Evolutionary conservation across 2,797 vertebrate species (phyloP).

Genomic region (Ambastaia sidthimunki): DNA sequence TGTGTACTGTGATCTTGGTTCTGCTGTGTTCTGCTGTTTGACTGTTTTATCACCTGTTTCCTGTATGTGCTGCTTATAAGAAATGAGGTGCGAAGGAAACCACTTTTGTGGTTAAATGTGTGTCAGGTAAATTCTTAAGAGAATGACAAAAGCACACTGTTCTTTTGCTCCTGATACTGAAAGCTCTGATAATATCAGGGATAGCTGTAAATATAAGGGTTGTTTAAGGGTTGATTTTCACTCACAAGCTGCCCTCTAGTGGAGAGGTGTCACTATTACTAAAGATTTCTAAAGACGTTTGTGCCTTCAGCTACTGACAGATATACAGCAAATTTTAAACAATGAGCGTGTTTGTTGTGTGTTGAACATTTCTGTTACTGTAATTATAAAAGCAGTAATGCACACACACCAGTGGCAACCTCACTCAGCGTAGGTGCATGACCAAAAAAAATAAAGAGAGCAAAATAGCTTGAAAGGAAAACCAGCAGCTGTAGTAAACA

Average conservation of each 20-base stretch:
- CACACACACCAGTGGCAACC: too few species aligned
- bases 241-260: not conserved
- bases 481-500: not conserved
- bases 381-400: too few species aligned
- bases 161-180: not conserved
- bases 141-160: not conserved
- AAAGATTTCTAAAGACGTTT: too few species aligned
- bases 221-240: not conserved
- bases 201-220: not conserved
- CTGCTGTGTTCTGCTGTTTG: not conserved
- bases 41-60: slow-evolving; percentile 17
- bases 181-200: not conserved
- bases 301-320: too few species aligned
- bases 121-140: not conserved
- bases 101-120: too few species aligned
- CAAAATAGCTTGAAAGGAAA: not conserved
- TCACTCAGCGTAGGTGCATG: too few species aligned
- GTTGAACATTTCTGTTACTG: too few species aligned
- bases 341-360: too few species aligned
- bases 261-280: not conserved
- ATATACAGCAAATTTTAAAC: too few species aligned
- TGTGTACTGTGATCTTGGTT: not conserved
- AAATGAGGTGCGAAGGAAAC: not conserved
- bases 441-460: not conserved
- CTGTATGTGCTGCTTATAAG: not conserved